A percentile compares a stretch with the other conserved stretches of the same genome.
These are phyloP conservation scores for Graphium colonna DNA, from an alignment of 2,888 invertebrate species.

Conservation along the genomic window DNA sequence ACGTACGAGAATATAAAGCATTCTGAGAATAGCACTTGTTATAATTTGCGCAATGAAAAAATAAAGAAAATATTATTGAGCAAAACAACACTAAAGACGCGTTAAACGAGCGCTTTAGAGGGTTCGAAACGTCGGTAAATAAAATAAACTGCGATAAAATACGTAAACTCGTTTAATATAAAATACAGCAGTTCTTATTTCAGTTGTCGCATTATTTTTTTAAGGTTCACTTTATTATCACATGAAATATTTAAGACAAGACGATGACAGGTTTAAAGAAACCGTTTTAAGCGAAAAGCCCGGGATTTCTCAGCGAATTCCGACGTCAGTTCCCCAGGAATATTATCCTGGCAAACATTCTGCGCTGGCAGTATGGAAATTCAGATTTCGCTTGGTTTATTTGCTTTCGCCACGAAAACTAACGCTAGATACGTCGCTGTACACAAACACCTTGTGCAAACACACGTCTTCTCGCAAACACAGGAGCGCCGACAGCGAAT, in stretches of 20 bases:
- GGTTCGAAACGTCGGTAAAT: too few species aligned
- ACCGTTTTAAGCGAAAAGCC: background rate
- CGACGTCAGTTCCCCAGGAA: background rate
- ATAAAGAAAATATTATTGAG: too few species aligned
- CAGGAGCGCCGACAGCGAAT: background rate
- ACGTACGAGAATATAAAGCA: too few species aligned
- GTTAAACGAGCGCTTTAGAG: too few species aligned
- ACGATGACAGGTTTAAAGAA: background rate
- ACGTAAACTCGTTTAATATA: background rate
- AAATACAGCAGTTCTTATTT: background rate
- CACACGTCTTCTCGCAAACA: background rate
- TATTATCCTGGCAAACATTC: background rate
- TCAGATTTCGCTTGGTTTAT: background rate
- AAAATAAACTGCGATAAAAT: background rate
- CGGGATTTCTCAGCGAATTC: background rate
- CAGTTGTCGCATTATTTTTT: background rate
- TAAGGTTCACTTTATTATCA: background rate
- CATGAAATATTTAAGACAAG: too few species aligned
- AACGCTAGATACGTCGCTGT: background rate
- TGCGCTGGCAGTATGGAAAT: background rate
- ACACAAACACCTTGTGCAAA: background rate
- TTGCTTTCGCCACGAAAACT: background rate
- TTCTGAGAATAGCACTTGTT: too few species aligned
- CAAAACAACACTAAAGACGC: too few species aligned
- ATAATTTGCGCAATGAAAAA: too few species aligned